Percentiles rank a stretch among this genome's conserved stretches.
phyloP scores from a whole-genome alignment of 2,113 vertebrate genomes.

The Dicerorhinus sumatrensis region DNA sequence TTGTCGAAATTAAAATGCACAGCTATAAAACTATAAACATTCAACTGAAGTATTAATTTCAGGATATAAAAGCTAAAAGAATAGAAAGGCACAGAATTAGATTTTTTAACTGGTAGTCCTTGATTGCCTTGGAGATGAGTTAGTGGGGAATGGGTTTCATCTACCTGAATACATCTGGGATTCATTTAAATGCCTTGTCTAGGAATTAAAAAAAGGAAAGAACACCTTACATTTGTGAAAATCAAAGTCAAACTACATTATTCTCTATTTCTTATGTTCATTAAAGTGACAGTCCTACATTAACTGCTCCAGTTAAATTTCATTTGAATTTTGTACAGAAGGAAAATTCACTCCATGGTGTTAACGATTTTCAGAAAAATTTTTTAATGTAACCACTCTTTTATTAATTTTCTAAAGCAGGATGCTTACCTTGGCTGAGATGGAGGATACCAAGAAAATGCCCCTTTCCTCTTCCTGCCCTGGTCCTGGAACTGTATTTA shows the following conservation, averaged over 20 bases:
- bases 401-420: not conserved
- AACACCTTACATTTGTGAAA: not conserved
- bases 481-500: not conserved
- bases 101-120: not conserved
- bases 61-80: not conserved
- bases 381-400: not conserved
- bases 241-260: not conserved
- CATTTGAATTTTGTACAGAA: not conserved
- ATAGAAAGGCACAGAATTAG: not conserved
- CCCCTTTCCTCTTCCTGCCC: not conserved
- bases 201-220: not conserved
- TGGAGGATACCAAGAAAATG: not conserved
- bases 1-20: not conserved
- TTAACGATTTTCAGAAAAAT: not conserved
- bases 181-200: not conserved
- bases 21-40: not conserved
- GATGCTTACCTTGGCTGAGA: not conserved
- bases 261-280: not conserved
- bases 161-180: not conserved
- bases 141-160: not conserved
- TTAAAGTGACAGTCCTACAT: not conserved
- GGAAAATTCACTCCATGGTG: not conserved
- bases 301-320: constrained; percentile 5
- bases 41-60: not conserved
- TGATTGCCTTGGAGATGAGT: not conserved